A percentile compares a stretch with the other conserved stretches of the same genome.
These are phyloP conservation scores for Oligia fasciuncula DNA, from an alignment of 2,888 invertebrate genomes.

Conservation along the genomic window DNA sequence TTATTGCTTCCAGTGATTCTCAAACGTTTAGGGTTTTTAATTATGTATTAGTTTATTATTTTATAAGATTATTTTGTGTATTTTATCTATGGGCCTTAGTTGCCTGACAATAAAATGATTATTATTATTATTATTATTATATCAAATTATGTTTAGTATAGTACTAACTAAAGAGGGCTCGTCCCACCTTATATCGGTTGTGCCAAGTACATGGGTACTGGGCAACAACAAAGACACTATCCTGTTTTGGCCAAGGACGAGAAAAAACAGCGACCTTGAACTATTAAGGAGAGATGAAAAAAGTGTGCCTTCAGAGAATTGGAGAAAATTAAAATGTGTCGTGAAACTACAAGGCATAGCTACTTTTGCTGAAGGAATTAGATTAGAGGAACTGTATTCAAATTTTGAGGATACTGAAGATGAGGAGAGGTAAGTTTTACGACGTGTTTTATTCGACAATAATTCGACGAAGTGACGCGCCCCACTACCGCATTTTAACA, in stretches of 20 bases:
- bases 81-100: too few relatives aligned
- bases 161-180: slow-evolving; percentile 25
- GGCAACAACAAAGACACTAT: slow-evolving; percentile 11
- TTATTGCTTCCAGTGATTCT: slow-evolving; percentile 27
- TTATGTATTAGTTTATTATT: too few relatives aligned
- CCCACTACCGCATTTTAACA: too few relatives aligned
- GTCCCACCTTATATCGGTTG: slow-evolving; percentile 26
- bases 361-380: slow-evolving; percentile 33
- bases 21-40: slow-evolving; percentile 22
- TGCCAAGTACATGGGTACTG: slow-evolving; percentile 22
- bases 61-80: too few relatives aligned
- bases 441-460: background rate
- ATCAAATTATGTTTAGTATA: background rate
- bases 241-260: slow-evolving; percentile 35
- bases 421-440: slow-evolving; percentile 33
- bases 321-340: slow-evolving; percentile 38
- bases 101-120: too few relatives aligned
- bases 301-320: slow-evolving; percentile 33
- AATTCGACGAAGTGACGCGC: background rate
- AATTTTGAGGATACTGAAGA: slow-evolving; percentile 36
- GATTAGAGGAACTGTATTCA: slow-evolving; percentile 29
- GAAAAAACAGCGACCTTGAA: slow-evolving; percentile 41
- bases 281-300: slow-evolving; percentile 33
- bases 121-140: too few relatives aligned
- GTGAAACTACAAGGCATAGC: slow-evolving; percentile 18